phyloP scores from a whole-genome alignment of 2,888 invertebrate species.

The Mylabris sibirica region DNA sequence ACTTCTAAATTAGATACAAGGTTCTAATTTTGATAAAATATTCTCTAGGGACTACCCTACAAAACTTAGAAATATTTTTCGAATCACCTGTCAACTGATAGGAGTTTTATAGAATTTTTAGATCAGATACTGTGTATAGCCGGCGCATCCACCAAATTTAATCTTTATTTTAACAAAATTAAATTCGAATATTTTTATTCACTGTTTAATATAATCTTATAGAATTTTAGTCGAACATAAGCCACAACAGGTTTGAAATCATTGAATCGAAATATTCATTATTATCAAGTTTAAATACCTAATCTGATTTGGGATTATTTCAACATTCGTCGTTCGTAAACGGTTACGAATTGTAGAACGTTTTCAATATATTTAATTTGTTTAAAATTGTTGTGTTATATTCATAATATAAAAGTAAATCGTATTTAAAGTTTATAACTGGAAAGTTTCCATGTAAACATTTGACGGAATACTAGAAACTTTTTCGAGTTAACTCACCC shows the following conservation, averaged over 20 bases:
- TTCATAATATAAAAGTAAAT: neutral
- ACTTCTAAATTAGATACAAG: too few species aligned
- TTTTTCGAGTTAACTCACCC: slow-evolving; percentile 13
- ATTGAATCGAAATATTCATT: too few species aligned
- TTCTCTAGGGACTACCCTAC: too few species aligned
- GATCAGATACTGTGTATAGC: too few species aligned
- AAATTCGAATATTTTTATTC: slow-evolving; percentile 38
- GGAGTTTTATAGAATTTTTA: too few species aligned
- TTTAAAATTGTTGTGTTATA: neutral
- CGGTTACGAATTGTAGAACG: neutral
- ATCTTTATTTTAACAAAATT: neutral
- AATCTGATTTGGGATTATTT: slow-evolving; percentile 7
- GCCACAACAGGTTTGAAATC: too few species aligned
- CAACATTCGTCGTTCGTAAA: neutral
- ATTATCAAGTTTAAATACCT: too few species aligned
- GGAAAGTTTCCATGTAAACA: slow-evolving; percentile 23
- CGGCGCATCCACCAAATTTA: slow-evolving; percentile 8
- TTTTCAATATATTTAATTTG: slow-evolving; percentile 3
- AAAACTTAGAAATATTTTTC: too few species aligned
- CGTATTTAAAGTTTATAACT: neutral
- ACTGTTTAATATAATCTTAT: slow-evolving; percentile 50
- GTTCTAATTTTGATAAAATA: too few species aligned
- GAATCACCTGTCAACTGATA: too few species aligned
- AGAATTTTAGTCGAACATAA: slow-evolving; percentile 47
- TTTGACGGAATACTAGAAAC: slow-evolving; percentile 14